Evolutionary conservation across 2,888 invertebrate genomes (phyloP), one percentile per base, ranked within the genome.

Genomic region (Drosophila nigritarsus): DNA sequence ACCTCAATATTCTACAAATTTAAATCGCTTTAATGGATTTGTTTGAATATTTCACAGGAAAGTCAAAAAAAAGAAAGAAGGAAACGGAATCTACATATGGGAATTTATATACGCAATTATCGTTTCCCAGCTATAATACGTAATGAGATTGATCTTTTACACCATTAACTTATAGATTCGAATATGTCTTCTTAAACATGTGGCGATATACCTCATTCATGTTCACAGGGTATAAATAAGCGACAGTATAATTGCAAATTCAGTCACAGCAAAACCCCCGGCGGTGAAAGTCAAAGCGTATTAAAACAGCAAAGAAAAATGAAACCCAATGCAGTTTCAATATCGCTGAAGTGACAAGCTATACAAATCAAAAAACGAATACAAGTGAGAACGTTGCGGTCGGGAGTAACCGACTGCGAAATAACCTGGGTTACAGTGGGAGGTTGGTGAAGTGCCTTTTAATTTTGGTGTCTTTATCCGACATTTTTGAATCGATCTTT

Each of bases 231-330:
- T 51, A 69, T 49, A 2, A 9, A 20, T 15, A 38, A 5, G n/a
- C 38, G 13, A 38, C 36, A 30, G 15, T 27, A 18, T 48, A 58
- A 58, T 61, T 61, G 29, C 27, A 45, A 49, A 45, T 42, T 49
- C 48, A 45, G 58, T 32, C 38, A 45, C 38, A 58, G 45, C 27
- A 62, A 65, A 62, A 70, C 65, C 61, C 6, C 13, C 13, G 58
- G 75, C 58, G 40, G 75, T 75, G 70, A 75, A 75, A 75, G 75
- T 42, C 53, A n/a, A 49, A 2, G 27, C 48, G 27, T 27, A 15
- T 36, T 18, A 59, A 24, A 27, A 66, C 32, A 29, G 51, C 20
- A 11, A 49, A 50, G 45, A 8, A 45, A 45, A 30, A 8, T 29
- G 9, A 38, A 38, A 5, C 38, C 48, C 20, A 49, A 53, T 40